A percentile compares a stretch with the other conserved stretches of the same genome.
phyloP scores from a whole-genome alignment of 2,888 invertebrate species.

The Halocaridina rubra region DNA sequence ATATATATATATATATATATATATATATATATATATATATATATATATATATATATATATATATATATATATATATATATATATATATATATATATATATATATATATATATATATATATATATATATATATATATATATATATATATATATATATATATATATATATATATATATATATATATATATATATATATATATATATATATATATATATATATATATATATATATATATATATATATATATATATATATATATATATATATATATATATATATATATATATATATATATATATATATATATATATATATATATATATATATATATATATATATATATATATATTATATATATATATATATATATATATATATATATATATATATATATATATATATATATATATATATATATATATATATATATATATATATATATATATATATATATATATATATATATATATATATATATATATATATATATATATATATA shows the following conservation, averaged over 20 bases:
- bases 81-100: neutral
- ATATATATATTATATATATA: neutral
- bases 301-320: neutral
- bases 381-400: neutral
- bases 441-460: neutral
- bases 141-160: neutral
- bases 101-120: neutral
- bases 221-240: neutral
- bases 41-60: neutral
- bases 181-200: neutral
- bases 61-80: neutral
- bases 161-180: neutral
- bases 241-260: neutral
- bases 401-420: neutral
- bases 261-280: neutral
- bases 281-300: neutral
- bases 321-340: neutral
- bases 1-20: neutral
- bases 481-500: neutral
- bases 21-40: neutral
- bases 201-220: neutral
- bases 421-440: neutral
- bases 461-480: neutral
- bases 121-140: neutral
- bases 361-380: neutral